phyloP scores from a whole-genome alignment of 1,140 invertebrate species.

The Sesamia nonagrioides region DNA sequence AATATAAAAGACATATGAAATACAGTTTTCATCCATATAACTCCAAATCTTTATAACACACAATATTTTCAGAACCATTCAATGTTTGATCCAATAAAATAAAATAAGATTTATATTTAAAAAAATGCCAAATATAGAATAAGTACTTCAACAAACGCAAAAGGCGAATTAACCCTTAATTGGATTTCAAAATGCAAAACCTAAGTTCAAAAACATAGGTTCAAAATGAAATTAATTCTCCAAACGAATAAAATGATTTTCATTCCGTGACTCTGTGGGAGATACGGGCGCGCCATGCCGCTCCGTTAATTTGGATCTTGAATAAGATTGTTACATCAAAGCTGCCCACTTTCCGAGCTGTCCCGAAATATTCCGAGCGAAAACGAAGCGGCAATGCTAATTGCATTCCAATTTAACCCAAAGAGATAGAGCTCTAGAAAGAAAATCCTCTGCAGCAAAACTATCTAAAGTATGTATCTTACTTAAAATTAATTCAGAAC shows the following conservation, averaged over 20 bases:
- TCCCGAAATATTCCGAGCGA: background rate
- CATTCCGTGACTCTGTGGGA: slow-evolving; percentile 1
- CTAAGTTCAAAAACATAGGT: background rate
- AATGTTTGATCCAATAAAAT: too few species aligned
- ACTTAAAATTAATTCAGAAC: slow-evolving; percentile 27
- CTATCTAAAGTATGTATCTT: background rate
- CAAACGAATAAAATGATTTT: background rate
- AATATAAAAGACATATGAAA: too few species aligned
- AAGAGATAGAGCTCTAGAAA: background rate
- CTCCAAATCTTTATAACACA: too few species aligned
- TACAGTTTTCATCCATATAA: too few species aligned
- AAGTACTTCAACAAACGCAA: too few species aligned
- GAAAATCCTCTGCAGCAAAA: background rate
- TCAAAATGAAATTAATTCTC: background rate
- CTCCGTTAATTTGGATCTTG: slow-evolving; percentile 25
- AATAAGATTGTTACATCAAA: slow-evolving; percentile 31
- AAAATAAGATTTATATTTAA: too few species aligned
- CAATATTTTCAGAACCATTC: too few species aligned
- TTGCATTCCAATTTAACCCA: slow-evolving; percentile 25
- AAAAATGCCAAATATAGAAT: too few species aligned
- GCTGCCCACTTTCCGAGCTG: background rate
- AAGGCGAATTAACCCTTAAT: too few species aligned
- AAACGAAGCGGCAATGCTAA: slow-evolving; percentile 19
- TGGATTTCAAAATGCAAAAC: too few species aligned
- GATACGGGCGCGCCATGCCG: background rate